A percentile compares a stretch with the other conserved stretches of the same genome.
These are phyloP conservation scores for Myotis davidii DNA, from an alignment of 2,113 vertebrate species.

Conservation along the genomic window DNA sequence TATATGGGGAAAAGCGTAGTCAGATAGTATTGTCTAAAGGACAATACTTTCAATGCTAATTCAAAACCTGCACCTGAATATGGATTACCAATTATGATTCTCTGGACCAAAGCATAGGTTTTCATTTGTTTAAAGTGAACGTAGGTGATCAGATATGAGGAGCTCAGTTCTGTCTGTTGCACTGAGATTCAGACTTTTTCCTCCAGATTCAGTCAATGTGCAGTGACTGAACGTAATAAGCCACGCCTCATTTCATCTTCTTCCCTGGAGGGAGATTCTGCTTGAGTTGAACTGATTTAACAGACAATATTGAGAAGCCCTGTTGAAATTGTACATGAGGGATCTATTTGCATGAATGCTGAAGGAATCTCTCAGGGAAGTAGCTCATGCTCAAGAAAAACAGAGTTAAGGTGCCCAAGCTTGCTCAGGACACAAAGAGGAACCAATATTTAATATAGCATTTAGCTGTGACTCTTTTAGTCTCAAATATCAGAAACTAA, in stretches of 20 bases:
- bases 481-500: background rate
- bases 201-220: conserved; percentile 19
- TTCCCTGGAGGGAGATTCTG: background rate
- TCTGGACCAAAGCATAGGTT: background rate
- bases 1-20: background rate
- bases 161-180: background rate
- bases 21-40: background rate
- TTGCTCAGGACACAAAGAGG: background rate
- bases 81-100: background rate
- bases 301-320: background rate
- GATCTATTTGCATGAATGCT: background rate
- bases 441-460: background rate
- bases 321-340: background rate
- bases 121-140: background rate
- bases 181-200: background rate
- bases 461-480: background rate
- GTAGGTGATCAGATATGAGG: background rate
- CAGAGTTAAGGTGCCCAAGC: background rate
- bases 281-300: conserved; percentile 57
- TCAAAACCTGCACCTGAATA: background rate
- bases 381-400: background rate
- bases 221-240: background rate
- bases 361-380: background rate
- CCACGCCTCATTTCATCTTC: background rate
- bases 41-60: background rate